phyloP scores from a whole-genome alignment of 92 coral and sea anemone species.

The Isaurus tuberculatus region DNA sequence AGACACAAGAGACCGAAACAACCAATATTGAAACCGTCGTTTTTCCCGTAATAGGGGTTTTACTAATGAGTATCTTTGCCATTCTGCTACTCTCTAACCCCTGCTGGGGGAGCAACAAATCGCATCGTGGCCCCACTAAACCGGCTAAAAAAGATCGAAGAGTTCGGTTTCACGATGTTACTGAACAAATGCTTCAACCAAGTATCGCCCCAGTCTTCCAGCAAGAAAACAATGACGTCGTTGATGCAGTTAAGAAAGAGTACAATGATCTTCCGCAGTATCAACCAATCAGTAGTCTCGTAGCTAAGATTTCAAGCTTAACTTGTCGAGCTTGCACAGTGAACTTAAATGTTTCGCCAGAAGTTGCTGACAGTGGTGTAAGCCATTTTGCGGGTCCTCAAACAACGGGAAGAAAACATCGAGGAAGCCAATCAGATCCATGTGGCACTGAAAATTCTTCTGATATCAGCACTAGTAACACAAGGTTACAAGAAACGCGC shows the following conservation, averaged over 20 bases:
- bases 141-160: constrained; percentile 38
- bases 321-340: constrained; percentile 58
- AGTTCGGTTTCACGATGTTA: constrained; percentile 70
- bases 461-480: neutral
- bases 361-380: constrained; percentile 66
- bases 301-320: constrained; percentile 50
- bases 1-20: constrained; percentile 28
- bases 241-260: constrained; percentile 85
- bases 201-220: constrained; percentile 82
- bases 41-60: constrained; percentile 82
- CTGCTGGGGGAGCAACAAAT: constrained; percentile 32
- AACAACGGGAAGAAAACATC: neutral
- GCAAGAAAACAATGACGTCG: constrained; percentile 95
- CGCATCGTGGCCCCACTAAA: neutral
- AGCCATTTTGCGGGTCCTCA: constrained; percentile 61
- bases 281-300: constrained; percentile 74
- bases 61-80: constrained; percentile 78
- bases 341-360: constrained; percentile 49
- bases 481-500: neutral
- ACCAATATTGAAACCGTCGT: constrained; percentile 63
- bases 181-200: constrained; percentile 61
- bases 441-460: neutral
- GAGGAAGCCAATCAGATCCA: neutral
- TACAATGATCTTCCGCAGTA: constrained; percentile 86
- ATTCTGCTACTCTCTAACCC: constrained; percentile 71